phyloP scores from a whole-genome alignment of 2,797 vertebrate genomes.

The Strix occidentalis region DNA sequence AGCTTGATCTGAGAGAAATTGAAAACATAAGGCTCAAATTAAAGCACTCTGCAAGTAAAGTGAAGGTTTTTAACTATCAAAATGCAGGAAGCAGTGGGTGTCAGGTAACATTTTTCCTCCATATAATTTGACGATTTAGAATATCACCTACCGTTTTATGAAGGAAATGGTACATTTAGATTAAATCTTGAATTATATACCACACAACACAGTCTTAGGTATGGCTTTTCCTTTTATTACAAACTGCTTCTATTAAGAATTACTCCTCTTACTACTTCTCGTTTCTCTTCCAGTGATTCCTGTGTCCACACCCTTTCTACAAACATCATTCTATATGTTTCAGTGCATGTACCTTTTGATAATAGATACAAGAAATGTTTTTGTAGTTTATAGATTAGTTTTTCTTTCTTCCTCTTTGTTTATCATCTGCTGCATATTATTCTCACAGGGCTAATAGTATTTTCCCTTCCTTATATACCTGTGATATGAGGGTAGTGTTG shows the following conservation, averaged over 20 bases:
- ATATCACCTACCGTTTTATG: slow-evolving; percentile 35
- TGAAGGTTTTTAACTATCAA: slow-evolving; percentile 44
- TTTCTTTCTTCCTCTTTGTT: background rate
- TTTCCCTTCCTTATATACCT: background rate
- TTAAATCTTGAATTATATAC: slow-evolving; percentile 23
- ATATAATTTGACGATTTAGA: slow-evolving; percentile 59
- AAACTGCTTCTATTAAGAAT: background rate
- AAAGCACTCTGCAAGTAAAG: slow-evolving; percentile 47
- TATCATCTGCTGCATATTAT: background rate
- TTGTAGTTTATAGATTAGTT: background rate
- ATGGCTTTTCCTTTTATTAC: background rate
- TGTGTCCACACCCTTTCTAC: background rate
- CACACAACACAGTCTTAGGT: background rate
- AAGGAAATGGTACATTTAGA: slow-evolving; percentile 19
- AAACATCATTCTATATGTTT: background rate
- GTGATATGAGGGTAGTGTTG: background rate
- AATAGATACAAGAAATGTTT: background rate
- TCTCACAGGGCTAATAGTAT: background rate
- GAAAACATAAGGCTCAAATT: slow-evolving; percentile 54
- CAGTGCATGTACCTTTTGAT: background rate
- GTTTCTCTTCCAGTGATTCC: background rate
- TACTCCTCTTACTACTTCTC: background rate
- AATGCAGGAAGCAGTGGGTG: slow-evolving; percentile 49
- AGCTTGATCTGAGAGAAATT: slow-evolving; percentile 45
- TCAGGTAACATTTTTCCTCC: slow-evolving; percentile 50